Conservation (phyloP, 2,797 vertebrate genomes). For the Poecile montanus region DNA sequence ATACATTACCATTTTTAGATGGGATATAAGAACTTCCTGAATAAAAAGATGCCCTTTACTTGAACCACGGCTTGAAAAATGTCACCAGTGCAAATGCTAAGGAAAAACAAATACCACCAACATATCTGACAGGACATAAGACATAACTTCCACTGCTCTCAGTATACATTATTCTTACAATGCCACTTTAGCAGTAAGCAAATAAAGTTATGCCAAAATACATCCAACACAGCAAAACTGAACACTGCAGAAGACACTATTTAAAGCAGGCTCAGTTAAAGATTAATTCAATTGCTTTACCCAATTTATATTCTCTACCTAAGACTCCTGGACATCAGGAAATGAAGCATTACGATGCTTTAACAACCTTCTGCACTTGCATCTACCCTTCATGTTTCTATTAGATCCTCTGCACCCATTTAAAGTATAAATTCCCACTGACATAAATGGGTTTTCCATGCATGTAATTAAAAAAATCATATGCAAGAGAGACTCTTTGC, state of each 20-base stretch:
- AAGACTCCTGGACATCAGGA: background rate
- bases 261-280: background rate
- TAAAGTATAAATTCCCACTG: background rate
- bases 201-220: conserved; percentile 21
- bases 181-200: background rate
- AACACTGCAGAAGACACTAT: background rate
- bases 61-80: conserved; percentile 38
- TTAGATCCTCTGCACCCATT: background rate
- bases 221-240: background rate
- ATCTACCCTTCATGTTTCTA: background rate
- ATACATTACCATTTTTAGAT: background rate
- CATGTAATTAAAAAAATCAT: background rate
- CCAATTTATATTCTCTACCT: conserved; percentile 1
- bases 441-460: background rate
- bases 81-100: background rate
- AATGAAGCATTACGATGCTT: background rate
- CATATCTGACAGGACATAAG: background rate
- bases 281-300: conserved; percentile 11
- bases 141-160: background rate
- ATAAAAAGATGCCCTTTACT: conserved; percentile 36
- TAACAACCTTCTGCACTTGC: conserved; percentile 5
- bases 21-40: background rate
- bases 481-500: background rate
- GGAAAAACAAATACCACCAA: background rate
- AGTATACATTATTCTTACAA: background rate